Evolutionary conservation across 2,113 vertebrate species (phyloP), one percentile per base, ranked within the genome.

Genomic region (Pholis gunnellus): DNA sequence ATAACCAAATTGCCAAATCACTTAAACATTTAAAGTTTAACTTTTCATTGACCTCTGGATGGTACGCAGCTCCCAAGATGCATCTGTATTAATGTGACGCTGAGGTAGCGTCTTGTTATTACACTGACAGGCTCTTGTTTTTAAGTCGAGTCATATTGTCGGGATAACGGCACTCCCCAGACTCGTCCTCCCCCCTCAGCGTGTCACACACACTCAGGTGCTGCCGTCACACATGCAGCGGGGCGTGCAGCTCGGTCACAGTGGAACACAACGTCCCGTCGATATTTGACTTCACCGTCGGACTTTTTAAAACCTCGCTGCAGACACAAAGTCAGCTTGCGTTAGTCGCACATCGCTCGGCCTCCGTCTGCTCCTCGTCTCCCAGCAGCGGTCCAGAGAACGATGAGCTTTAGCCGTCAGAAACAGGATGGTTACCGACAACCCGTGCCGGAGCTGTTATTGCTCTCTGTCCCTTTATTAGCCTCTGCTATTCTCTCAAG

Each of bases 321-420:
- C 65, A 52, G 48, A 59, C 59, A 63, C 25, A 44, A 10, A 57
- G 69, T 70, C 81, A 22, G 38, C 59, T 36, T 15, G 6, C 18
- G 20, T 78, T 64, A 59, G 44, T 84, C 57, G 9, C 40, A 76
- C 65, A 61, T 56, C 44, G n/a, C 52, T 66, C 54, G 7, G 14
- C 48, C 40, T 68, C 27, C 7, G 59, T 59, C 57, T 70, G 66
- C 63, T 70, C 66, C 40, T 59, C 63, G 7, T 29, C 68, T 71
- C 73, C 13, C 75, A 56, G 66, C 70, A 54, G 71, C 61, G 20
- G 11, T 73, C 57, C 66, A 6, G 34, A 60, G 29, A 79, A 83
- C 82, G 83, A 80, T 72, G 66, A 70, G 63, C 72, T 67, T 50
- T 6, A 72, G 75, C 80, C 67, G 52, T 81, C 60, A 72, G 61